Base-by-base conservation (phyloP, 2,888 invertebrate species). In the Colletes collaris region DNA sequence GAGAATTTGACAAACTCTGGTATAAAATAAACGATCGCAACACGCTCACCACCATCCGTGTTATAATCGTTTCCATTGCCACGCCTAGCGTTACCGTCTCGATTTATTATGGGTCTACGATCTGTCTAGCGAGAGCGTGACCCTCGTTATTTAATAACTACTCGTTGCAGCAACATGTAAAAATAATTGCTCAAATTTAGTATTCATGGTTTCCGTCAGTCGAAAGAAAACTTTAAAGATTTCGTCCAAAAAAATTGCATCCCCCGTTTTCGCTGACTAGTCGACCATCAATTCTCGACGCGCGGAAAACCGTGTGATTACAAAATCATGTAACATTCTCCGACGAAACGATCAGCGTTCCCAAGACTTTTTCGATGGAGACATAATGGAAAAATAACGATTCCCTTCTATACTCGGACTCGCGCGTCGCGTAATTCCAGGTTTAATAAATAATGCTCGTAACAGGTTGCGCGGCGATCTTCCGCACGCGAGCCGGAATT, bases 301-400 rank as follows among this genome's bases (percentile, higher is more conserved):
- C 56, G 58, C 16, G 64, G 58, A 75, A 74, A 77, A 44, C 66
- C 46, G 37, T 52, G 58, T 44, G 66, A 63, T 75, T 49, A 58
- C 46, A 19, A n/a, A 53, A 46, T 55, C 52, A 19, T 16, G 13
- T 5, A 13, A 2, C n/a, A 19, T 49, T 16, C 16, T 13, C 13
- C 8, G n/a, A 49, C 4, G 16, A 3, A 3, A n/a, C 44, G 5
- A 37, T 10, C n/a, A 19, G 16, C 56, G 35, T 52, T 64, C 63
- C 58, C 59, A 53, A 16, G 19, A 16, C 46, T 76, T 74, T 73
- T 78, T 62, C 66, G 49, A 76, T 66, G 60, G 77, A 75, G 75
- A 67, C 75, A 60, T 75, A 74, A 85, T 63, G 72, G 66, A 77
- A 79, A 69, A 75, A 71, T 80, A 82, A 80, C 76, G 74, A 71